These are phyloP conservation scores for Dryas iulia DNA, from an alignment of 1,140 invertebrate genomes.

Conservation along the genomic window DNA sequence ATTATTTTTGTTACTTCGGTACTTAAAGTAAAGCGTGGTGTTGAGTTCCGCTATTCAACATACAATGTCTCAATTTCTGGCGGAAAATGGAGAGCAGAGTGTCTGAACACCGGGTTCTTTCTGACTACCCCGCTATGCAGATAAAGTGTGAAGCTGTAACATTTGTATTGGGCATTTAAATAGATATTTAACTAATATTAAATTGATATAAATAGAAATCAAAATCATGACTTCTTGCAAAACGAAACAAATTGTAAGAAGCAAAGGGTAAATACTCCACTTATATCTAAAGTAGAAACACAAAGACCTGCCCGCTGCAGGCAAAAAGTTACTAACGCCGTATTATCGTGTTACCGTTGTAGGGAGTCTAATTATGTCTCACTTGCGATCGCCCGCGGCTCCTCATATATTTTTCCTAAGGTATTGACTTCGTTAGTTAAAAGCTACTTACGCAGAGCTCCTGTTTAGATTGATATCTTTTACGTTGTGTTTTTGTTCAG, in stretches of 20 bases:
- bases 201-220: no score
- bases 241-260: not conserved
- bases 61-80: no score
- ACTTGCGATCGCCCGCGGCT: conserved; percentile 3
- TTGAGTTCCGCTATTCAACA: no score
- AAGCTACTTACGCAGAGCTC: not conserved
- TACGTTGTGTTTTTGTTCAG: not conserved
- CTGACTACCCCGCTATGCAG: no score
- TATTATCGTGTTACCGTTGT: conserved; percentile 2
- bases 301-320: not conserved
- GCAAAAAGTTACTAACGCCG: not conserved
- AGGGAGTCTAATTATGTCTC: conserved; percentile 8
- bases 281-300: not conserved
- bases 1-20: no score
- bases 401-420: not conserved
- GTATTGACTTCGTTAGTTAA: not conserved
- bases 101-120: no score
- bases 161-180: no score
- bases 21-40: no score
- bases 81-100: no score
- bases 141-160: no score
- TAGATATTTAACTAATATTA: not conserved
- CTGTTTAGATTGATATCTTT: not conserved
- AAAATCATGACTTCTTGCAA: no score
- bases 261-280: not conserved